These are phyloP conservation scores for Ammodytes marinus DNA, from an alignment of 2,113 vertebrate genomes.

Conservation along the genomic window DNA sequence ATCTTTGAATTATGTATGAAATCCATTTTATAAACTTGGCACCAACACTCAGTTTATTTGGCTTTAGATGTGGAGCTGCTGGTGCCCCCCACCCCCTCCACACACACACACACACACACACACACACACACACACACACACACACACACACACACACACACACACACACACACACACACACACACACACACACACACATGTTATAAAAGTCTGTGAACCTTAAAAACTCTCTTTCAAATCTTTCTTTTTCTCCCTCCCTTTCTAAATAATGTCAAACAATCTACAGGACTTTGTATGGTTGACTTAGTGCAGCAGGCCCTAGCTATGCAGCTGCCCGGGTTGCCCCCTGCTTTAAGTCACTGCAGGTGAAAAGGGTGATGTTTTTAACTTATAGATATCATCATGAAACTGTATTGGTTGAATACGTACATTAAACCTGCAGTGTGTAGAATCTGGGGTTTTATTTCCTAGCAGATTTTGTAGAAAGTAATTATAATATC, in stretches of 20 bases:
- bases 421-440: too few species aligned
- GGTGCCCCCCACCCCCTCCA: too few species aligned
- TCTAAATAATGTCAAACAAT: constrained; percentile 25
- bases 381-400: too few species aligned
- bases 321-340: background rate
- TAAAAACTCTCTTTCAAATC: constrained; percentile 5
- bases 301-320: constrained; percentile 31
- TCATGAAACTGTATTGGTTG: too few species aligned
- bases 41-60: constrained; percentile 65
- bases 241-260: constrained; percentile 16
- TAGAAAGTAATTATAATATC: too few species aligned
- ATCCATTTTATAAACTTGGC: constrained; percentile 63
- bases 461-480: too few species aligned
- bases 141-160: too few species aligned
- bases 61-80: constrained; percentile 52
- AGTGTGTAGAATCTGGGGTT: too few species aligned
- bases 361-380: too few species aligned
- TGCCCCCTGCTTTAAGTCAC: background rate
- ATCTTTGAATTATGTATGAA: constrained; percentile 75
- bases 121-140: too few species aligned
- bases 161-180: too few species aligned
- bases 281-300: constrained; percentile 18
- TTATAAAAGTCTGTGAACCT: constrained; percentile 65
- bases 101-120: too few species aligned
- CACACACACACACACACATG: constrained; percentile 23